These are phyloP conservation scores for Cheilosia scutellata DNA, from an alignment of 2,888 invertebrate genomes.

Conservation along the genomic window DNA sequence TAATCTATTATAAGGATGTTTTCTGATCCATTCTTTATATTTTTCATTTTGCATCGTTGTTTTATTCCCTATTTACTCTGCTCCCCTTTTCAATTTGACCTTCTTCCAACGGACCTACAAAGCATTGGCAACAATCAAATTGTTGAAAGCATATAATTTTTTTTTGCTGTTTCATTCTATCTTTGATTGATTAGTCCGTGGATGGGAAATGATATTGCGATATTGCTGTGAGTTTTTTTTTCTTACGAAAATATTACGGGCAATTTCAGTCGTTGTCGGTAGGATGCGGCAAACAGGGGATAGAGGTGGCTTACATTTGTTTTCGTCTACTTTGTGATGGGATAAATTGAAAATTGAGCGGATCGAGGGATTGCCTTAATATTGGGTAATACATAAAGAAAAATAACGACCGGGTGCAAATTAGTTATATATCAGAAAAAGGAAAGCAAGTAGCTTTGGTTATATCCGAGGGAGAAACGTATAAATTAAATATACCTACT, in stretches of 20 bases:
- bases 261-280: constrained; percentile 14
- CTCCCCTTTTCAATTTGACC: constrained; percentile 35
- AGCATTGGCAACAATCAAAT: constrained; percentile 29
- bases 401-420: constrained; percentile 13
- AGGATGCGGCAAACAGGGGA: neutral
- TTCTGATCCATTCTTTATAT: constrained; percentile 5
- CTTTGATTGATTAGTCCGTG: constrained; percentile 45
- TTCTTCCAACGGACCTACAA: neutral
- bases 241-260: constrained; percentile 20
- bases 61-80: constrained; percentile 16
- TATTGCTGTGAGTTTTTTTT: constrained; percentile 14
- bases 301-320: neutral
- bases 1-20: constrained; percentile 32
- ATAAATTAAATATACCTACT: too few species aligned
- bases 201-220: constrained; percentile 25
- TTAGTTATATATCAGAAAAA: constrained; percentile 1
- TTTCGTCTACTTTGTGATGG: neutral
- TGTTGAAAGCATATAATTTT: constrained; percentile 1
- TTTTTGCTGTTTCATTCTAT: constrained; percentile 12
- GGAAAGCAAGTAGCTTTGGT: neutral
- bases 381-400: constrained; percentile 3
- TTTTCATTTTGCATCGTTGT: constrained; percentile 32
- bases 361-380: neutral
- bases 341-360: constrained; percentile 34
- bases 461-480: too few species aligned